Evolutionary conservation across 2,888 invertebrate genomes (phyloP), one percentile per base, ranked within the genome.

Genomic region (Oscheius sp.): DNA sequence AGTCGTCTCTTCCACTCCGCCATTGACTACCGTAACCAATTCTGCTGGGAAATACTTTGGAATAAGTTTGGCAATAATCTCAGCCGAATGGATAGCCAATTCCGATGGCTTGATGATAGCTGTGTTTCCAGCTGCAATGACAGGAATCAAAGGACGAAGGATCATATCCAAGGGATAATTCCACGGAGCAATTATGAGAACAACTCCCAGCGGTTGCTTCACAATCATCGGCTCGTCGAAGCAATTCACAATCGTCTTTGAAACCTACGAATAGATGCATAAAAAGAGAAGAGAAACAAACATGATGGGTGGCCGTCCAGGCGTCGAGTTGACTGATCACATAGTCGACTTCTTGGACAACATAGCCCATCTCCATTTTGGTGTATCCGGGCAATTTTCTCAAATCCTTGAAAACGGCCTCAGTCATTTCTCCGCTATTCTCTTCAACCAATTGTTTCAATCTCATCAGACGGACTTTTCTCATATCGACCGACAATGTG

Each of bases 131-230:
- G 84, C 82, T 20, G 83, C 84, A 0, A 84, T 17, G 12, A 81
- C 78, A 29, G 80, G 78, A 39, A 84, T 72, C 67, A 84, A 45
- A 4, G 84, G 84, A 10, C 79, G 69, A 8, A 84, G 67, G 52
- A 84, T 65, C 79, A 82, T 82, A 20, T 73, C 73, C 10, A 75
- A 57, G 0, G 97, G 96, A 89, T 96, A 97, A 89, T 97, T 98
- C 97, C 96, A 98, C 0, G 96, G 93, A 0, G 95, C 94, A 74
- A 90, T 87, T 48, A 90, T 86, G 3, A 98, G 90, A 1, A 92
- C 93, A 25, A 96, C 93, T 27, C 97, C 97, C 86, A 91, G 93
- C 64, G 97, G 97, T 82, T 78, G 75, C 17, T 74, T 75, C 34
- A 75, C 71, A 6, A 81, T 68, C 46, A 72, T 52, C 39, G 77